Evolutionary conservation across 2,113 vertebrate genomes (phyloP).

Genomic region (Pitta sordida): DNA sequence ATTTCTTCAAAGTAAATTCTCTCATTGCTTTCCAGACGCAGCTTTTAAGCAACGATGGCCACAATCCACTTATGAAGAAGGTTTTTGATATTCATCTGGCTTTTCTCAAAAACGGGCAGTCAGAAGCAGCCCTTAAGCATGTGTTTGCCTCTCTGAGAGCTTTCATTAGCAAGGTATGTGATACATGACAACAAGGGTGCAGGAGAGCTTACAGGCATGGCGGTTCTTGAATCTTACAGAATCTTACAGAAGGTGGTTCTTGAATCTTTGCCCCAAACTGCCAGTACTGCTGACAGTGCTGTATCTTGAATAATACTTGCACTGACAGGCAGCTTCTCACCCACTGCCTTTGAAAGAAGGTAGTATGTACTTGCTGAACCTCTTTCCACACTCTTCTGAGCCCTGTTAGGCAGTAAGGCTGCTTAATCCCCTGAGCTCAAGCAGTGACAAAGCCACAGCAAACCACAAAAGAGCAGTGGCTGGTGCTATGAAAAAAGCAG

Average conservation of each 20-base stretch:
- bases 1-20: not conserved
- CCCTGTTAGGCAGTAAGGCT: not conserved
- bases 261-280: not conserved
- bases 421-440: not conserved
- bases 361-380: not conserved
- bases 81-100: slow-evolving; percentile 93
- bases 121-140: slow-evolving; percentile 88
- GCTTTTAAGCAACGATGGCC: slow-evolving; percentile 89
- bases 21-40: slow-evolving; percentile 78
- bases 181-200: not conserved
- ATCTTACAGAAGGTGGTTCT: not conserved
- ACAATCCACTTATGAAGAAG: slow-evolving; percentile 94
- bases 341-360: not conserved
- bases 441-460: not conserved
- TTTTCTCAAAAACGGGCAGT: slow-evolving; percentile 91
- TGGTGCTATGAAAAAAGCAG: not conserved
- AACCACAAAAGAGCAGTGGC: not conserved
- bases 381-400: not conserved
- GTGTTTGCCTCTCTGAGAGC: slow-evolving; percentile 90
- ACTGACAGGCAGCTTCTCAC: not conserved
- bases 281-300: not conserved
- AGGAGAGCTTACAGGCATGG: fast-evolving
- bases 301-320: not conserved
- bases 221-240: no score
- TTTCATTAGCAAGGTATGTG: slow-evolving; percentile 91